Evolutionary conservation across 2,113 vertebrate species (phyloP).

Genomic region (Meriones unguiculatus): DNA sequence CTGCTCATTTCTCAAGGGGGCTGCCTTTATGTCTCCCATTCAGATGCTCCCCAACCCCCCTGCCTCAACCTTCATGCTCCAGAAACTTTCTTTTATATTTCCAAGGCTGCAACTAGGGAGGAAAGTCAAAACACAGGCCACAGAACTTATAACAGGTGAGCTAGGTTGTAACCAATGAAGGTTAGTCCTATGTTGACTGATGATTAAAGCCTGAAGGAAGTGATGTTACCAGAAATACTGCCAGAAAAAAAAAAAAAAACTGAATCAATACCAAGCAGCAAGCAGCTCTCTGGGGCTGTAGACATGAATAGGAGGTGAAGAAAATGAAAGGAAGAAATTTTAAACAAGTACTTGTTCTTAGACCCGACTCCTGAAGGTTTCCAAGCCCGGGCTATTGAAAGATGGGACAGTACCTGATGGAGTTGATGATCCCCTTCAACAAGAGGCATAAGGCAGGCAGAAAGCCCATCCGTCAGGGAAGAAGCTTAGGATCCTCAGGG

Average conservation of each 20-base stretch:
- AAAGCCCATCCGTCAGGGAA: background rate
- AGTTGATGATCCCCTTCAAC: background rate
- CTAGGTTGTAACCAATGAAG: background rate
- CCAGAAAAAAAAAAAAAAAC: background rate
- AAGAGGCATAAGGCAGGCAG: background rate
- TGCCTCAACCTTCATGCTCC: background rate
- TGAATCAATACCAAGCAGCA: no score
- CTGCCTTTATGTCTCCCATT: background rate
- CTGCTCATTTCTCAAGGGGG: background rate
- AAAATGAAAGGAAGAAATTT: background rate
- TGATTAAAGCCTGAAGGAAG: background rate
- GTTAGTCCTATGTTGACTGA: background rate
- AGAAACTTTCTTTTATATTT: background rate
- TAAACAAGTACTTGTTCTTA: background rate
- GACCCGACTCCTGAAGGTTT: background rate
- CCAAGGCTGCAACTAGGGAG: background rate
- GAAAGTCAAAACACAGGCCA: background rate
- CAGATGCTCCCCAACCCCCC: background rate
- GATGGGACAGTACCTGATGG: background rate
- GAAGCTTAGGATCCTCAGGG: background rate
- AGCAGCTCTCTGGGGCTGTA: background rate
- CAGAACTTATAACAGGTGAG: background rate
- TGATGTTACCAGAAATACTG: background rate
- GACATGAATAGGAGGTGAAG: background rate
- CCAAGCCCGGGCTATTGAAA: background rate